phyloP scores from a whole-genome alignment of 2,113 vertebrate species.

The Paradisaea rubra region DNA sequence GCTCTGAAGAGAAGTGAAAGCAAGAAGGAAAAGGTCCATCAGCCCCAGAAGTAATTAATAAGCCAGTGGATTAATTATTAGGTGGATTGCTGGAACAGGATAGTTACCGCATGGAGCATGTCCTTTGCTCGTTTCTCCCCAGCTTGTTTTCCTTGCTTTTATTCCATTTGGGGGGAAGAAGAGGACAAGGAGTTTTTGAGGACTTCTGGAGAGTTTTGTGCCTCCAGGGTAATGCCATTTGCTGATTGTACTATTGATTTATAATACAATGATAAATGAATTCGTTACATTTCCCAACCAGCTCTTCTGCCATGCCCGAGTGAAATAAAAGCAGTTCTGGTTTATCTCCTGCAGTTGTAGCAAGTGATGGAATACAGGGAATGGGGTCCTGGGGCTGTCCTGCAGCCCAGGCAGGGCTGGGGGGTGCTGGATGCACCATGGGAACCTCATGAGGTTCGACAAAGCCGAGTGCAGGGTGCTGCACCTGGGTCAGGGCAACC shows the following conservation, averaged over 20 bases:
- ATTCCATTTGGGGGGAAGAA: background rate
- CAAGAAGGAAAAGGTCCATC: background rate
- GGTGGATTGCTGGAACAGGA: background rate
- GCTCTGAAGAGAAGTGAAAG: background rate
- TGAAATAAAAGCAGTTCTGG: background rate
- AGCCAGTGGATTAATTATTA: background rate
- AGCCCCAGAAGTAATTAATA: background rate
- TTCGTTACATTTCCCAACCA: fast-evolving
- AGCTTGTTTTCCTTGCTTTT: background rate
- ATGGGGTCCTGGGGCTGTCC: background rate
- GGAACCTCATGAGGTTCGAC: background rate
- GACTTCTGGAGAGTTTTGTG: background rate
- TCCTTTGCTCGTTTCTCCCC: background rate
- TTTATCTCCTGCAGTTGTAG: background rate
- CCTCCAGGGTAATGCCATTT: background rate
- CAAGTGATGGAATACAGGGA: background rate
- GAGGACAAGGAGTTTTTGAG: background rate
- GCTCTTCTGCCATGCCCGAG: fast-evolving
- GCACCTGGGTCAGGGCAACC: background rate
- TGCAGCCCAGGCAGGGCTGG: background rate
- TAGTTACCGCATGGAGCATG: fast-evolving
- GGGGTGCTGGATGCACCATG: background rate
- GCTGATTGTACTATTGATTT: background rate
- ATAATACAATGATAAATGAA: background rate
- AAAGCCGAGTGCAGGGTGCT: background rate